Evolutionary conservation across 2,888 invertebrate species (phyloP).

Genomic region (Lordiphosa fenestrarum): DNA sequence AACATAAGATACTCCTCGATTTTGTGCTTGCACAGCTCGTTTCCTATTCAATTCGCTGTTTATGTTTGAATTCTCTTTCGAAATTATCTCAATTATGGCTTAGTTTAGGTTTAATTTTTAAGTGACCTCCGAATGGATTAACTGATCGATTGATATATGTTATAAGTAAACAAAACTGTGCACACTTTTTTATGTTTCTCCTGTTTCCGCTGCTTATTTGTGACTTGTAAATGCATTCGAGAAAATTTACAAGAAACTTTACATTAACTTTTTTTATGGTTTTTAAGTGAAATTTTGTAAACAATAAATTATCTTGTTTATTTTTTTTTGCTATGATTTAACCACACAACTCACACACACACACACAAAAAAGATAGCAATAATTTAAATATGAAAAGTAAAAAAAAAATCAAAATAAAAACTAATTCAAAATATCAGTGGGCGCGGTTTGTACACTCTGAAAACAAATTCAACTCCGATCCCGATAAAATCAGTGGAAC

Average conservation of each 20-base stretch:
- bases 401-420: slow-evolving; percentile 31
- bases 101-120: slow-evolving; percentile 37
- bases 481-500: too few species aligned
- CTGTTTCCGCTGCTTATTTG: slow-evolving; percentile 10
- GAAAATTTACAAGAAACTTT: too few species aligned
- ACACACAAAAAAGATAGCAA: slow-evolving; percentile 26
- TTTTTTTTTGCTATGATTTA: slow-evolving; percentile 45
- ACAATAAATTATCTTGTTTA: too few species aligned
- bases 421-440: too few species aligned
- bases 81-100: slow-evolving; percentile 23
- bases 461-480: too few species aligned
- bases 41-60: slow-evolving; percentile 8
- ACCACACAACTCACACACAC: slow-evolving; percentile 17
- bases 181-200: slow-evolving; percentile 16
- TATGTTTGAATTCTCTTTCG: slow-evolving; percentile 17
- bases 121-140: slow-evolving; percentile 19
- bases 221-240: slow-evolving; percentile 65
- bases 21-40: slow-evolving; percentile 35
- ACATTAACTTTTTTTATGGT: slow-evolving; percentile 55
- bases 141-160: too few species aligned
- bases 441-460: too few species aligned
- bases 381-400: slow-evolving; percentile 42
- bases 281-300: slow-evolving; percentile 48
- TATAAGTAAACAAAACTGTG: slow-evolving; percentile 15
- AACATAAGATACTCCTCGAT: not conserved